Evolutionary conservation across 2,888 invertebrate genomes (phyloP), one percentile per base, ranked within the genome.

Genomic region (Atethmia centrago): DNA sequence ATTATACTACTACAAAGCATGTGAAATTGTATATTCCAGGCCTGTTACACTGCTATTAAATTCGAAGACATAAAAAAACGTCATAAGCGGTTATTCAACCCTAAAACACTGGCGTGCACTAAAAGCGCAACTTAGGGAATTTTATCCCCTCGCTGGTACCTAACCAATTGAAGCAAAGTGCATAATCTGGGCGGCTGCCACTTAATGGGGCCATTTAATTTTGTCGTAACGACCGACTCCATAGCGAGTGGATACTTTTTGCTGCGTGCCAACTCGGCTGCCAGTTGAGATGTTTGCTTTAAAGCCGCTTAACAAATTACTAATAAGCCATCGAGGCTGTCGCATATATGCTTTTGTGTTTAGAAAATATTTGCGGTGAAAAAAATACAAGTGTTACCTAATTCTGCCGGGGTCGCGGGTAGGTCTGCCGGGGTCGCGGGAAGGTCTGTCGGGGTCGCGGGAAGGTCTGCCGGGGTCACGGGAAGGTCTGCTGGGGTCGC

Each of bases 161-260:
- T 80, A 84, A 86, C 87, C 90, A 90, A 90, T 90, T 90, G 88
- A 84, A 86, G 85, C 81, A 86, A 86, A 91, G 90, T 91, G 88
- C 88, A 89, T 89, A 85, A 89, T 87, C 78, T 83, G 45, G 56
- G 80, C 79, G 80, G 87, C 87, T 82, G 88, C 90, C 91, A 91
- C 89, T 91, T 93, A 95, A 94, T 94, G 90, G 90, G 79, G 89
- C 93, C 92, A 94, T 95, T 94, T 94, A 92, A 94, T 95, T 94
- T 93, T 91, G 91, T 91, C 90, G 87, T 89, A 91, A 91, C 93
- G 89, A 89, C 91, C 88, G 66, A 77, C 85, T 86, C 86, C 88
- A 78, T 65, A 85, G 89, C 88, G 85, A 88, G 85, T 84, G 87
- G 85, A 79, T 84, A 88, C 71, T 88, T 89, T 87, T 86, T 85